A percentile compares a stretch with the other conserved stretches of the same genome.
Conservation (phyloP, 2,888 invertebrate genomes). For the Spisula solida region DNA sequence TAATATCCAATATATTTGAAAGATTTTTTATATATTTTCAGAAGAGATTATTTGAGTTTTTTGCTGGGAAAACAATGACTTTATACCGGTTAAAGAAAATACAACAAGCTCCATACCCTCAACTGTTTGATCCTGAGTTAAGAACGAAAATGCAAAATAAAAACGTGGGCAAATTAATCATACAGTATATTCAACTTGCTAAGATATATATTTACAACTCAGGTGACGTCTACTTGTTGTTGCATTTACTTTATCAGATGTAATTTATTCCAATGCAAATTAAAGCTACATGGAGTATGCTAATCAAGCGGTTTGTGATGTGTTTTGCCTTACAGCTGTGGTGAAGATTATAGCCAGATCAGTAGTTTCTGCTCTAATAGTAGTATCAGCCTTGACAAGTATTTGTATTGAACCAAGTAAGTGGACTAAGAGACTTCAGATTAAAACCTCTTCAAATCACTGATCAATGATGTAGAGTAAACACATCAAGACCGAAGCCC, state of each 20-base stretch:
- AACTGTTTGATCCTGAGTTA: too few relatives aligned
- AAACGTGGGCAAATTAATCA: not conserved
- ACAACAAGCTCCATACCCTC: too few relatives aligned
- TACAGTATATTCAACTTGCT: not conserved
- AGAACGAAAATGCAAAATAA: not conserved
- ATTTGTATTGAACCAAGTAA: not conserved
- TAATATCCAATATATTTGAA: not conserved
- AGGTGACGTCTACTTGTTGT: not conserved
- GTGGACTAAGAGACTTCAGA: not conserved
- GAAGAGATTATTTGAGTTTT: too few relatives aligned
- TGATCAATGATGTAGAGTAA: not conserved
- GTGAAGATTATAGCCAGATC: not conserved
- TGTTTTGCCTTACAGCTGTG: constrained; percentile 11
- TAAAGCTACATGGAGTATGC: not conserved
- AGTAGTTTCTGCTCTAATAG: too few relatives aligned
- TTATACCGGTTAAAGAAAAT: too few relatives aligned
- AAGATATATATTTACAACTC: not conserved
- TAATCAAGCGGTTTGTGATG: not conserved
- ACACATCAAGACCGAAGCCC: not conserved
- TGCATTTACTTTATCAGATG: not conserved
- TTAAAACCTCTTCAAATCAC: not conserved
- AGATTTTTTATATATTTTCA: too few relatives aligned
- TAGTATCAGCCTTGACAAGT: not conserved
- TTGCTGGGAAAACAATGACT: too few relatives aligned
- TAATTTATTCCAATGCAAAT: not conserved